phyloP scores from a whole-genome alignment of 2,888 invertebrate genomes.

The Ochlodes sylvanus region DNA sequence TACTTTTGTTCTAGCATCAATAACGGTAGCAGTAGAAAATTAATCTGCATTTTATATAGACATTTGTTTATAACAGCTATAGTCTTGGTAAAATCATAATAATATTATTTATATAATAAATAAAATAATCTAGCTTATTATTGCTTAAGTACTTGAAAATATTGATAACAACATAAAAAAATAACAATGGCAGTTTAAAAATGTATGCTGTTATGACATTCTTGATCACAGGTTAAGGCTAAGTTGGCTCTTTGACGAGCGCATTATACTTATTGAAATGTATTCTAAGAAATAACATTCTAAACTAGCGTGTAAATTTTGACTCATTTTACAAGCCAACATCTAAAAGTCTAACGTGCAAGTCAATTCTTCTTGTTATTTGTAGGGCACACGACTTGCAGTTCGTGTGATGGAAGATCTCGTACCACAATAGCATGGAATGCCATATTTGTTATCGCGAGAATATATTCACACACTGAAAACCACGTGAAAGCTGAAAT shows the following conservation, averaged over 20 bases:
- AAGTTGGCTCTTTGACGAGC: slow-evolving; percentile 3
- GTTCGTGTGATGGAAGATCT: slow-evolving; percentile 93
- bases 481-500: slow-evolving; percentile 97
- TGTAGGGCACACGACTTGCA: slow-evolving; percentile 86
- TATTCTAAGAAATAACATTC: background rate
- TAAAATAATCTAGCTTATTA: no score
- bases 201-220: slow-evolving; percentile 21
- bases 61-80: background rate
- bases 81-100: background rate
- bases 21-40: background rate
- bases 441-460: slow-evolving; percentile 96
- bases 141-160: background rate
- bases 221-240: slow-evolving; percentile 32
- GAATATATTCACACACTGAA: slow-evolving; percentile 96
- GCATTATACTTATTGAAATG: slow-evolving; percentile 5
- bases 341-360: background rate
- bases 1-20: background rate
- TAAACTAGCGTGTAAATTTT: slow-evolving; percentile 22
- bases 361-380: slow-evolving; percentile 79
- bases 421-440: slow-evolving; percentile 95
- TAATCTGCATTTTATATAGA: background rate
- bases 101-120: no score
- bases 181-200: background rate
- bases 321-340: slow-evolving; percentile 6
- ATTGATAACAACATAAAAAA: background rate